Conservation (phyloP, 1,140 invertebrate species). For the Hylaeus anthracinus region DNA sequence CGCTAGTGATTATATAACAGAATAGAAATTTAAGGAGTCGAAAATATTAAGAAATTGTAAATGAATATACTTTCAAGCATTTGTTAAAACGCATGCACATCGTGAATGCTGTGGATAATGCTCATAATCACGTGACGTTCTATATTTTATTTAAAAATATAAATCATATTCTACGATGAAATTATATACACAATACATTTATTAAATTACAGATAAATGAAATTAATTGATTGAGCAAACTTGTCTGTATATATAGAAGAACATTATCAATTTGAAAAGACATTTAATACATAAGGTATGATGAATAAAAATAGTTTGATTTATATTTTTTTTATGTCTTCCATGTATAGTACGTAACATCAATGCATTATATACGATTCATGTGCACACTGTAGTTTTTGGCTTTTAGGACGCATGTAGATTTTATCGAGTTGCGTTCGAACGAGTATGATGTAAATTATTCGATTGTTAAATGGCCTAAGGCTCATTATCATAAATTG, state of each 20-base stretch:
- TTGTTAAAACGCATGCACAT: slow-evolving; percentile 25
- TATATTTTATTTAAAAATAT: slow-evolving; percentile 49
- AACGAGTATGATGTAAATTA: neutral
- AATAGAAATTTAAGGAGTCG: slow-evolving; percentile 21
- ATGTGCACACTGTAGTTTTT: slow-evolving; percentile 3
- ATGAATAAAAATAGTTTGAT: slow-evolving; percentile 37
- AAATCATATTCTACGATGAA: slow-evolving; percentile 21
- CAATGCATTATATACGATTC: slow-evolving; percentile 18
- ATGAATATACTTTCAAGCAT: slow-evolving; percentile 27
- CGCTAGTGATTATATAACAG: slow-evolving; percentile 27
- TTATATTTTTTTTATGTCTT: slow-evolving; percentile 67
- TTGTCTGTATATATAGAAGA: slow-evolving; percentile 34
- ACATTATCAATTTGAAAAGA: slow-evolving; percentile 44
- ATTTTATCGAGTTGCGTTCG: slow-evolving; percentile 26
- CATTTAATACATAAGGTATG: slow-evolving; percentile 48
- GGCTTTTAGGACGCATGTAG: slow-evolving; percentile 19
- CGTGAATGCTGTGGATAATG: slow-evolving; percentile 31
- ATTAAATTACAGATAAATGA: slow-evolving; percentile 10
- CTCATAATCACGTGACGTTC: slow-evolving; percentile 36
- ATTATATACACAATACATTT: slow-evolving; percentile 17
- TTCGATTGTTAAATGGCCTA: slow-evolving; percentile 1
- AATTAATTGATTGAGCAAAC: slow-evolving; percentile 1
- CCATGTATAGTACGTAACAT: slow-evolving; percentile 52
- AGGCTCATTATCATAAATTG: slow-evolving; percentile 6
- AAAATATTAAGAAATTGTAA: slow-evolving; percentile 26